phyloP scores from a whole-genome alignment of 2,113 vertebrate species.

The Lepidothrix coronata region DNA sequence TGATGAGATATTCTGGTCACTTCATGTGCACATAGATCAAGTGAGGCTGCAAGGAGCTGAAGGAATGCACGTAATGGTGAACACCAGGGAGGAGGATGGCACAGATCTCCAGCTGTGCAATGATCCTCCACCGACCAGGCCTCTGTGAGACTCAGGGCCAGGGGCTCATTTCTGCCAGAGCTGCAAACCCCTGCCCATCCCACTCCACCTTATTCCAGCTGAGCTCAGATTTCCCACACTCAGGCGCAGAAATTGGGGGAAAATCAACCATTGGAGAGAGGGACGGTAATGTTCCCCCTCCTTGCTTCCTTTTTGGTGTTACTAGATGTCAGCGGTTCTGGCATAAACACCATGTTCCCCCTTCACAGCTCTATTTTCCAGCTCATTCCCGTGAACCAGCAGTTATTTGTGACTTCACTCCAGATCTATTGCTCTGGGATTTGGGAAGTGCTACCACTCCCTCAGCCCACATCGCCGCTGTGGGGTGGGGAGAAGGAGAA shows the following conservation, averaged over 20 bases:
- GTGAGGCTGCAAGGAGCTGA: neutral
- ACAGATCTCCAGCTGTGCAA: neutral
- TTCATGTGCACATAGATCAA: neutral
- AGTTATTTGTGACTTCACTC: conserved; percentile 57
- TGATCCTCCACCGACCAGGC: neutral
- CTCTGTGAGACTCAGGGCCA: rapidly evolving
- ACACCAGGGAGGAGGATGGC: neutral
- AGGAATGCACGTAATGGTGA: rapidly evolving
- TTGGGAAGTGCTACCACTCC: conserved; percentile 55
- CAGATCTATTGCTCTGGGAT: conserved; percentile 54
- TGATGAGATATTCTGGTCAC: neutral
- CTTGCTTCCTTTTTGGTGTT: neutral
- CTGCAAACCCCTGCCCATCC: neutral
- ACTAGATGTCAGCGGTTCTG: conserved; percentile 13
- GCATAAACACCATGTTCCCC: conserved; percentile 35
- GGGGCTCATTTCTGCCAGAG: neutral
- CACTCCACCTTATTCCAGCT: neutral
- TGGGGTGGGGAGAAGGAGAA: neutral
- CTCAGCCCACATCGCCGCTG: neutral
- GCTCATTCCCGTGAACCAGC: neutral
- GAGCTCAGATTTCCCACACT: neutral
- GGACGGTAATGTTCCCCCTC: neutral
- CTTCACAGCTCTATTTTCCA: neutral
- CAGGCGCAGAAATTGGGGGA: neutral
- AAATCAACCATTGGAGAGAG: neutral